Base-by-base conservation (phyloP, 2,888 invertebrate genomes). In the Cancer borealis region DNA sequence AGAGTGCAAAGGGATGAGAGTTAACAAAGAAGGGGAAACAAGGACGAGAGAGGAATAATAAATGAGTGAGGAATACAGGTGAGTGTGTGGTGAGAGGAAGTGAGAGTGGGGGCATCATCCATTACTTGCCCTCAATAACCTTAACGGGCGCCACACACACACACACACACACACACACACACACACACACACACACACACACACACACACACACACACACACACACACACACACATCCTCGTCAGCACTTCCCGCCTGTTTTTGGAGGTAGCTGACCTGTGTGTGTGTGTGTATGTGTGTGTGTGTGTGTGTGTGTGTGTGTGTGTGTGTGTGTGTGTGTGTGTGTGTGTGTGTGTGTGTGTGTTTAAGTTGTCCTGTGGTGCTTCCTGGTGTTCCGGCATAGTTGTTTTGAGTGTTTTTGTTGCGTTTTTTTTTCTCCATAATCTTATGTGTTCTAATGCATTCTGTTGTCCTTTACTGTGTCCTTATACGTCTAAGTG, bases 241-340 rank as follows among this genome's bases (percentile, higher is more conserved):
- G 5, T n/a, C 66, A n/a, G n/a, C 66, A 73, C 73, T 26, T 26
- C 73, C 73, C 73, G 73, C n/a, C 73, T 26, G n/a, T n/a, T 73
- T 73, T 73, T 26, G 6, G 10, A 39, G 17, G 17, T 84, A 3
- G 84, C 84, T 84, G 84, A 84, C 84, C 30, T 10, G 39, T 30
- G 14, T 84, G 39, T 84, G 84, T 84, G 84, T 84, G 84, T 84
- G 84, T 84, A 39, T 84, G 39, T 84, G 84, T 84, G 84, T 84
- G 84, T 84, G 84, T 84, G 84, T 39, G 84, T 84, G 84, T 84
- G 84, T 84, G 84, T 84, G 79, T 84, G 79, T 84, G 79, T 84
- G 79, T 84, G 39, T 39, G 39, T 39, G 79, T 30, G 79, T 73
- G 54, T 54, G 39, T 39, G 49, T 49, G 49, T 49, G 49, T 49